Base-by-base conservation (phyloP, 2,888 invertebrate species). In the Noctua janthe region DNA sequence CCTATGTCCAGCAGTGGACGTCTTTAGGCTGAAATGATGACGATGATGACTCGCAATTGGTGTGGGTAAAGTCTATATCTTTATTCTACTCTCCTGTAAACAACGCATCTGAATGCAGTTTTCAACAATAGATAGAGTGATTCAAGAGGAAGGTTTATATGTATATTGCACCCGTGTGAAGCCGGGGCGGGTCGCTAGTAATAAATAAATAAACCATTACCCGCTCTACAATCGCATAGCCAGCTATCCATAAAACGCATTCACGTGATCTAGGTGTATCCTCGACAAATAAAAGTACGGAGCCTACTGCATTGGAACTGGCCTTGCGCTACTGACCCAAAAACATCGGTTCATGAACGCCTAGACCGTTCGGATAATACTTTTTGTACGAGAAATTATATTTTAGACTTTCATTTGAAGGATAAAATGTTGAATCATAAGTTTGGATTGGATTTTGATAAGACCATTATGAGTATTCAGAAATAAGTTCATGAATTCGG, bases 281-380 rank as follows among this genome's bases (percentile, higher is more conserved):
- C 88, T 90, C 85, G 81, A 77, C 86, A 88, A 90, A 90, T 90
- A 90, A 87, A 89, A 87, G 78, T 69, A 71, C 72, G 80, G 78
- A 80, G 88, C 90, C 88, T 87, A 87, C 86, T 83, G 90, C 87
- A 82, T 59, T 78, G 85, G 81, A 64, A 59, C 71, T 59, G 86
- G 88, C 94, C 94, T 94, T 92, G 95, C 92, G 90, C 93, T 76
- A 93, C 81, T 94, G 93, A 94, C 94, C 94, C 91, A 93, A 92
- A 93, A 92, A 90, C 88, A 76, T 47, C 78, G 87, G 94, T 94
- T 94, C 94, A 94, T 87, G 94, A 92, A 85, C 92, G 81, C 49
- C 66, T 70, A 74, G 78, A 82, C 86, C 80, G 71, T 59, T 83
- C 67, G 77, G 77, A 67, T 88, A 83, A 72, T 81, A 82, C 70